These are phyloP conservation scores for Trichechus manatus DNA, from an alignment of 2,113 vertebrate genomes.

Conservation along the genomic window DNA sequence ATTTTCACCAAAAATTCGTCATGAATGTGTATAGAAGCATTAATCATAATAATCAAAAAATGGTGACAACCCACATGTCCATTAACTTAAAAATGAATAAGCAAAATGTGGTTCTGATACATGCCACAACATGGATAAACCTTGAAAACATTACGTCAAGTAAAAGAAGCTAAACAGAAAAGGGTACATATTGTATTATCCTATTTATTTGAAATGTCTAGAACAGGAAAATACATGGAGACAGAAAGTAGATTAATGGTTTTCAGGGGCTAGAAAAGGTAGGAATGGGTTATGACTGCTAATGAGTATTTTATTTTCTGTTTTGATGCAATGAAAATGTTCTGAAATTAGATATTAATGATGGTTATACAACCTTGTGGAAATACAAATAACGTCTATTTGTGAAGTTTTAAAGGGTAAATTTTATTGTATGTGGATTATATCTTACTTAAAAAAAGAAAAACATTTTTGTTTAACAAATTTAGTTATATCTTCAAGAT, in stretches of 20 bases:
- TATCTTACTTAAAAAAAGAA: not conserved
- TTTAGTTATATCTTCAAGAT: not conserved
- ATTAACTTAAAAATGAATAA: not conserved
- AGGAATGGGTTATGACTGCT: not conserved
- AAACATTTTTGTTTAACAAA: not conserved
- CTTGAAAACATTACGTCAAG: not conserved
- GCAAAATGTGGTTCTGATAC: not conserved
- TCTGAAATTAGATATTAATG: not conserved
- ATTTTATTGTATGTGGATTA: not conserved
- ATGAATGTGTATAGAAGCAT: not conserved
- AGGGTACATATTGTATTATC: not conserved
- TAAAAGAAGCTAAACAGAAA: not conserved
- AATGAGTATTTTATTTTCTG: not conserved
- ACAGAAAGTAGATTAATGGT: not conserved
- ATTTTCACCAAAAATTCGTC: not conserved
- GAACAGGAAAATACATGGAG: not conserved
- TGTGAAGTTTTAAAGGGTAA: not conserved
- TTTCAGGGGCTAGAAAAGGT: not conserved
- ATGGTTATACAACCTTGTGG: not conserved
- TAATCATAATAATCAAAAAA: not conserved
- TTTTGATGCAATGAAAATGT: not conserved
- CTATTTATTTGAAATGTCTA: not conserved
- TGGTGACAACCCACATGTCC: not conserved
- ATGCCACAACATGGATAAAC: not conserved
- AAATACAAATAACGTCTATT: not conserved